phyloP scores from a whole-genome alignment of 1,140 invertebrate genomes.

The Heliconius eleuchia region DNA sequence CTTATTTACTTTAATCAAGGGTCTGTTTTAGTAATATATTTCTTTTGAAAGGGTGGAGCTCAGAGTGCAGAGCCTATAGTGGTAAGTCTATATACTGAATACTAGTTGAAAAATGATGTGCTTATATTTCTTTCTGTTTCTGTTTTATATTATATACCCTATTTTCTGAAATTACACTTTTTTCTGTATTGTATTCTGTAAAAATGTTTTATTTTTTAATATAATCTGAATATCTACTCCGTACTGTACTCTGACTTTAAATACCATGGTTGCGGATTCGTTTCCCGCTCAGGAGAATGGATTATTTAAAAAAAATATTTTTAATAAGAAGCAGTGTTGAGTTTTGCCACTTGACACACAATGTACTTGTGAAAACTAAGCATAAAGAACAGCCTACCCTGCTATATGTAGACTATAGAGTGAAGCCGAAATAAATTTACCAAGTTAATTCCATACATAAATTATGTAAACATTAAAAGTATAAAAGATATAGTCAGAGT shows the following conservation, averaged over 20 bases:
- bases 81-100: constrained; percentile 86
- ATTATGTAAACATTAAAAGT: background rate
- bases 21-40: constrained; percentile 47
- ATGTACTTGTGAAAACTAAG: too few species aligned
- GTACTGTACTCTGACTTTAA: too few species aligned
- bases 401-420: too few species aligned
- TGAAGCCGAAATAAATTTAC: too few species aligned
- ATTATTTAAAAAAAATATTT: too few species aligned
- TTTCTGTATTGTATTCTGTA: constrained; percentile 13
- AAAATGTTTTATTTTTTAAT: background rate
- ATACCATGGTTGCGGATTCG: too few species aligned
- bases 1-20: background rate
- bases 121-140: constrained; percentile 43
- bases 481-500: background rate
- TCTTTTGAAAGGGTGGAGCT: constrained; percentile 90
- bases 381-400: too few species aligned
- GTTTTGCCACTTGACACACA: too few species aligned
- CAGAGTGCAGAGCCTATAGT: constrained; percentile 96
- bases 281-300: too few species aligned
- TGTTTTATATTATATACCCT: constrained; percentile 27
- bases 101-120: constrained; percentile 48
- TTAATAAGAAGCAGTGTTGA: too few species aligned
- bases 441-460: background rate
- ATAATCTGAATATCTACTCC: too few species aligned
- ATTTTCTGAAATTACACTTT: background rate